Conservation (phyloP, 2,888 invertebrate genomes). For the Psococerastis gibbosa region DNA sequence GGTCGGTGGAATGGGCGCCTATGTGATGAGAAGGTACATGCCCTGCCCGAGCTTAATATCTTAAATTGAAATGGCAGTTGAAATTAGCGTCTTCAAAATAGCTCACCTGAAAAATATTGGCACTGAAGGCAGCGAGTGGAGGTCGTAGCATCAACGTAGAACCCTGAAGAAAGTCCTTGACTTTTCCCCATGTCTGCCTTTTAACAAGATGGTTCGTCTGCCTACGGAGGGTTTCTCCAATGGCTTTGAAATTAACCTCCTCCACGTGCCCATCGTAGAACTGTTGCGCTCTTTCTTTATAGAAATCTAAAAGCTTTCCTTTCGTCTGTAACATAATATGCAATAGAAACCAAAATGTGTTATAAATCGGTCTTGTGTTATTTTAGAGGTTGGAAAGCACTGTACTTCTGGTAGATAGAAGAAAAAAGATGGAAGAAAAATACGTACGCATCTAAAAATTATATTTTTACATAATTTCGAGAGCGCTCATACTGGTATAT, state of each 20-base stretch:
- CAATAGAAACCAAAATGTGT: no score
- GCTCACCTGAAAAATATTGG: conserved; percentile 57
- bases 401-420: no score
- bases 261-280: conserved; percentile 76
- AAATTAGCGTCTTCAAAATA: background rate
- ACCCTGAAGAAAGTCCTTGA: conserved; percentile 54
- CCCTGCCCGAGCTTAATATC: no score
- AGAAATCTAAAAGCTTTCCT: conserved; percentile 65
- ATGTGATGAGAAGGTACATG: no score
- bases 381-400: no score
- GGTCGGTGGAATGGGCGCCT: no score
- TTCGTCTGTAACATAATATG: conserved; percentile 29
- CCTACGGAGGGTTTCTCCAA: conserved; percentile 63
- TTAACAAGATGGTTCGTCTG: conserved; percentile 63
- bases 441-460: no score
- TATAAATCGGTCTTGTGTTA: no score
- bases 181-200: conserved; percentile 56
- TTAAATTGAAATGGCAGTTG: no score
- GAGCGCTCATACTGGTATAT: no score
- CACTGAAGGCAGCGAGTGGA: conserved; percentile 61
- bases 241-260: conserved; percentile 63
- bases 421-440: background rate
- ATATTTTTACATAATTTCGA: no score
- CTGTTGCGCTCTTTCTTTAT: conserved; percentile 70
- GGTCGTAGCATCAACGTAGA: conserved; percentile 51